phyloP scores from a whole-genome alignment of 2,113 vertebrate species.

The Pyxicephalus adspersus region DNA sequence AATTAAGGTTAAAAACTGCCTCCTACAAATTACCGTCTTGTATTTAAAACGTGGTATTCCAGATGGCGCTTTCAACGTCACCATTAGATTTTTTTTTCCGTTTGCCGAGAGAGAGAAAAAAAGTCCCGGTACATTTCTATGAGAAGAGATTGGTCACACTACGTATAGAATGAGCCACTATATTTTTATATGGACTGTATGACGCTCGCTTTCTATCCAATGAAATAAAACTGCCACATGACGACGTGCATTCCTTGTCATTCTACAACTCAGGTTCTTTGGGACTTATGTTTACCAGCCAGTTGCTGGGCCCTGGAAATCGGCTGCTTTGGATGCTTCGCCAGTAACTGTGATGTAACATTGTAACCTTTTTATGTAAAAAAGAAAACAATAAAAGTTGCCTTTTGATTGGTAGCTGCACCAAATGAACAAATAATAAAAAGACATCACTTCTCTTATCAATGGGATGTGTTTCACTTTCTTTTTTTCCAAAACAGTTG shows the following conservation, averaged over 20 bases:
- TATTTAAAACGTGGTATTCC: no score
- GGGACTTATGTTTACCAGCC: not conserved
- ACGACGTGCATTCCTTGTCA: not conserved
- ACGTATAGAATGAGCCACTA: not conserved
- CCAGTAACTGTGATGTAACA: not conserved
- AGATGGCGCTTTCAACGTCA: no score
- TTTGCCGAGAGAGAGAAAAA: no score
- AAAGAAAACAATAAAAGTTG: not conserved
- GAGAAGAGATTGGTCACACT: not conserved
- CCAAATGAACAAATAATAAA: conserved; percentile 15
- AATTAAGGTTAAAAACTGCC: no score
- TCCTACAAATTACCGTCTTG: no score
- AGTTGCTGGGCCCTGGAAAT: not conserved
- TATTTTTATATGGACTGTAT: conserved; percentile 23
- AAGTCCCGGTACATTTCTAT: conserved; percentile 18
- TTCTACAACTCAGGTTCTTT: conserved; percentile 10
- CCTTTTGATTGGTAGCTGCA: not conserved
- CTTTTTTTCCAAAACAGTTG: not conserved
- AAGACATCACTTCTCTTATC: not conserved
- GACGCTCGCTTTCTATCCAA: not conserved
- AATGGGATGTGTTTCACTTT: not conserved
- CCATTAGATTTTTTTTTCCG: no score
- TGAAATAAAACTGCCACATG: not conserved
- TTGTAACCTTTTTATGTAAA: not conserved
- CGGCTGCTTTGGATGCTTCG: not conserved